Conservation (phyloP, 92 coral and sea anemone species). For the Parazoanthus atlanticus region DNA sequence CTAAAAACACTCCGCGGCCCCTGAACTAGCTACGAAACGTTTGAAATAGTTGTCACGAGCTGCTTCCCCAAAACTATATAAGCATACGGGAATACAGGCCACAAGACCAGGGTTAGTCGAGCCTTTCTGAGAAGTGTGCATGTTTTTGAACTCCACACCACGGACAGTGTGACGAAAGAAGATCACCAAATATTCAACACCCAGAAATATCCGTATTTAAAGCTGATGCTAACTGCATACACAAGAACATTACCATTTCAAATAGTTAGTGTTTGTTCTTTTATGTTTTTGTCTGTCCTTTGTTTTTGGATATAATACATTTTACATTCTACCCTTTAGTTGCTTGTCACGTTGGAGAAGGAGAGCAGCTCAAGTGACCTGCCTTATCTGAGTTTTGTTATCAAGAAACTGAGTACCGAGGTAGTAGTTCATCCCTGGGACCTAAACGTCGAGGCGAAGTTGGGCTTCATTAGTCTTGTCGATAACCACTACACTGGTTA, state of each 20-base stretch:
- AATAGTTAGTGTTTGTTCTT: not conserved
- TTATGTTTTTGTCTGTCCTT: not conserved
- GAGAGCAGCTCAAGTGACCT: slow-evolving; percentile 48
- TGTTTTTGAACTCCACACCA: no score
- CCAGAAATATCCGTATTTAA: no score
- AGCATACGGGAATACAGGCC: no score
- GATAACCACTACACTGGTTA: slow-evolving; percentile 86
- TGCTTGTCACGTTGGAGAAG: slow-evolving; percentile 78
- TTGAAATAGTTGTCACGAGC: no score
- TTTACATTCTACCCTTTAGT: slow-evolving; percentile 48
- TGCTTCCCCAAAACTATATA: no score
- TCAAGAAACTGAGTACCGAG: slow-evolving; percentile 68
- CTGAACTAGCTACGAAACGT: no score
- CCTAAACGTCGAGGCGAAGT: slow-evolving; percentile 55
- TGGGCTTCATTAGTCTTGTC: slow-evolving; percentile 85
- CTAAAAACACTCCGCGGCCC: no score
- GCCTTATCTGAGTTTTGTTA: slow-evolving; percentile 81
- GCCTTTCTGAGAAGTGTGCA: no score
- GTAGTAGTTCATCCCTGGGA: slow-evolving; percentile 72
- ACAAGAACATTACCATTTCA: not conserved
- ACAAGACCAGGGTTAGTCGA: no score
- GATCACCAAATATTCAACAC: no score
- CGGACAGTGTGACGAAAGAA: no score
- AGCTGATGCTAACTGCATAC: no score
- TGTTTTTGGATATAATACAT: not conserved